phyloP scores from a whole-genome alignment of 2,797 vertebrate species.

The Carduelis carduelis region DNA sequence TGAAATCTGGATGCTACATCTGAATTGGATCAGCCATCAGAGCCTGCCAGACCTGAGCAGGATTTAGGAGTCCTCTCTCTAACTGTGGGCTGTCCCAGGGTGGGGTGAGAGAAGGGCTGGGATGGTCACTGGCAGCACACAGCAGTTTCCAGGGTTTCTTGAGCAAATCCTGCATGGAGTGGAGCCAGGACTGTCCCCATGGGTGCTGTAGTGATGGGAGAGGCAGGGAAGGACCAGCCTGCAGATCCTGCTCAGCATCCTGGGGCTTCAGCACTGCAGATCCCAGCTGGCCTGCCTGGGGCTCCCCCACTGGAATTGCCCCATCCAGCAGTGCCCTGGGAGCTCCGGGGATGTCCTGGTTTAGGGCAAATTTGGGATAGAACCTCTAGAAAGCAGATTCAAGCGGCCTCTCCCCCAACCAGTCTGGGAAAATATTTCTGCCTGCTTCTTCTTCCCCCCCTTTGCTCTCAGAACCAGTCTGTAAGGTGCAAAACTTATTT shows the following conservation, averaged over 20 bases:
- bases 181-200: not conserved
- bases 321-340: not conserved
- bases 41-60: not conserved
- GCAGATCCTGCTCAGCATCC: not conserved
- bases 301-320: not conserved
- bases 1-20: not conserved
- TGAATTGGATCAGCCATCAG: not conserved
- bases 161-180: not conserved
- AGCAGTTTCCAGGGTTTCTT: not conserved
- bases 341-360: not conserved
- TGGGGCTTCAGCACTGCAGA: not conserved
- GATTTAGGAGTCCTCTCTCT: not conserved
- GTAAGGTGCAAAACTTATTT: not conserved
- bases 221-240: not conserved
- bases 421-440: not conserved
- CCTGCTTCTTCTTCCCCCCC: not conserved
- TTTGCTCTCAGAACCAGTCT: not conserved
- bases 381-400: not conserved
- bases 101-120: not conserved
- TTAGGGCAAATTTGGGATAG: not conserved
- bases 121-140: not conserved
- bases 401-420: not conserved
- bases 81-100: not conserved
- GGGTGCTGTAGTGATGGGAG: fast-evolving
- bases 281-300: not conserved